A percentile compares a stretch with the other conserved stretches of the same genome.
Evolutionary conservation across 2,113 vertebrate species (phyloP).

Genomic region (Triplophysa dalaica): DNA sequence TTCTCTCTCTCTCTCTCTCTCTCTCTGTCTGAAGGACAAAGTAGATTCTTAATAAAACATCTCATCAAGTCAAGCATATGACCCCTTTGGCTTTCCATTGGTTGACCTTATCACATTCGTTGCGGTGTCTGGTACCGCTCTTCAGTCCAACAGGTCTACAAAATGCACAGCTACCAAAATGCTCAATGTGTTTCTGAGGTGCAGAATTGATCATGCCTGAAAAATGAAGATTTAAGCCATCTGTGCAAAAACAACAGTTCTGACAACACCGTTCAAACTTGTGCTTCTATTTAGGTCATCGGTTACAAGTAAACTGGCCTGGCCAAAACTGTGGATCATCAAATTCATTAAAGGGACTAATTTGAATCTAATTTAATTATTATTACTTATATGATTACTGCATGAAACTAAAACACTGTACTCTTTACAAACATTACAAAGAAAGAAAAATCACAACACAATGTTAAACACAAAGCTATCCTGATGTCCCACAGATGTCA

Average conservation of each 20-base stretch:
- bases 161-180: constrained; percentile 45
- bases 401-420: not conserved
- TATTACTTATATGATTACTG: too few species aligned
- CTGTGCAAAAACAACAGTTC: constrained; percentile 26
- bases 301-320: not conserved
- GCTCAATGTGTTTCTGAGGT: constrained; percentile 45
- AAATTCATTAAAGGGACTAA: not conserved
- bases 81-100: not conserved
- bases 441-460: not conserved
- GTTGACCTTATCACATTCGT: constrained; percentile 9
- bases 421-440: not conserved
- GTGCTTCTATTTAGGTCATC: not conserved
- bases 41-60: not conserved
- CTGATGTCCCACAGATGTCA: not conserved
- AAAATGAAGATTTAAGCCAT: constrained; percentile 48
- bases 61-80: not conserved
- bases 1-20: not conserved
- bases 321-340: not conserved
- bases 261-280: constrained; percentile 25
- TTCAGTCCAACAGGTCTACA: constrained; percentile 31
- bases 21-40: constrained; percentile 15
- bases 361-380: too few species aligned
- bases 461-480: not conserved
- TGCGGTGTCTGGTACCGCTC: constrained; percentile 1
- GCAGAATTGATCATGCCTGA: constrained; percentile 39